Conservation (phyloP, 2,113 vertebrate genomes). For the Gopherus flavomarginatus region DNA sequence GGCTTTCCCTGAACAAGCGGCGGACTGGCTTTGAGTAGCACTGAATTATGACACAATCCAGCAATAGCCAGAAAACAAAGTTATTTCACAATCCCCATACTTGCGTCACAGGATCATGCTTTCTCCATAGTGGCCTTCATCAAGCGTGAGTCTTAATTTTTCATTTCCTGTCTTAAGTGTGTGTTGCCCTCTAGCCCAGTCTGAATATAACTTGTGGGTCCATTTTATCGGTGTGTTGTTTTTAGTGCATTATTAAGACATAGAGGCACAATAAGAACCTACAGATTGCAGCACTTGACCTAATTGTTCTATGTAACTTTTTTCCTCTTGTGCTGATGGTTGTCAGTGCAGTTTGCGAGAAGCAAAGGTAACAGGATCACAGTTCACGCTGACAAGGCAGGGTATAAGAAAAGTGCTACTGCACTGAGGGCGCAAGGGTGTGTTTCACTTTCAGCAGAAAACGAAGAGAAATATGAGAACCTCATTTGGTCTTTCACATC, state of each 20-base stretch:
- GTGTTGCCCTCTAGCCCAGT: background rate
- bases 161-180: background rate
- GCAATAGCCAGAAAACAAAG: background rate
- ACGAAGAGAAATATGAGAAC: background rate
- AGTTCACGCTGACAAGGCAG: background rate
- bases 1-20: no score
- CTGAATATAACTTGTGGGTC: background rate
- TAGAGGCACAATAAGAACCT: background rate
- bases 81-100: background rate
- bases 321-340: slow-evolving; percentile 17
- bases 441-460: background rate
- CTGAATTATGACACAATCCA: background rate
- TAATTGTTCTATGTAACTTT: background rate
- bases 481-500: background rate
- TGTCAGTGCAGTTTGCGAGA: background rate
- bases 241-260: background rate
- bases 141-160: background rate
- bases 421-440: background rate
- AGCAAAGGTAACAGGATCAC: slow-evolving; percentile 22
- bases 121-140: background rate
- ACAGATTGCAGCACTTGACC: background rate
- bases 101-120: background rate
- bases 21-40: no score
- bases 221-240: background rate
- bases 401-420: background rate